phyloP scores from a whole-genome alignment of 2,797 vertebrate species.

The Bradypodion pumilum region DNA sequence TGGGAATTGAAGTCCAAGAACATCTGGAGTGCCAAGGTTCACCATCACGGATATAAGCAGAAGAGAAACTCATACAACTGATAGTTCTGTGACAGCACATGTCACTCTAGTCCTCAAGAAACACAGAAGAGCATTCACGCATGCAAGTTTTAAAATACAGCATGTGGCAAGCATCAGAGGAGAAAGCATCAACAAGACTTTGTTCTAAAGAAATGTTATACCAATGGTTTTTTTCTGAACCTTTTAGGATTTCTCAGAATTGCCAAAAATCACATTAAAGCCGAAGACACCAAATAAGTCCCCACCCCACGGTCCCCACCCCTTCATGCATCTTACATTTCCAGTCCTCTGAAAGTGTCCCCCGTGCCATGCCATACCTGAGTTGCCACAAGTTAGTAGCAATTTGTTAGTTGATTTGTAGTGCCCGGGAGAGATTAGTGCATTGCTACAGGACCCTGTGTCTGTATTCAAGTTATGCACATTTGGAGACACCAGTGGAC shows the following conservation, averaged over 20 bases:
- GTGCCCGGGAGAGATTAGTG: conserved; percentile 91
- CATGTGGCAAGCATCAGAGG: background rate
- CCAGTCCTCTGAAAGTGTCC: background rate
- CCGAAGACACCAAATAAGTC: background rate
- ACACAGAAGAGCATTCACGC: conserved; percentile 20
- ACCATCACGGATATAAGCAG: background rate
- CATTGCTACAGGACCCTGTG: conserved; percentile 81
- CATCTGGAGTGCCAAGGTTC: too few species aligned
- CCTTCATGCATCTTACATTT: background rate
- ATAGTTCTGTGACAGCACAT: background rate
- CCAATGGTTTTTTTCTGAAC: background rate
- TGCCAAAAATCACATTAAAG: background rate
- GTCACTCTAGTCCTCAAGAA: conserved; percentile 30
- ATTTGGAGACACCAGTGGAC: conserved; percentile 80
- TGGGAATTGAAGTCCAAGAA: too few species aligned
- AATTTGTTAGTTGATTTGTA: conserved; percentile 98
- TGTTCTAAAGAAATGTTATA: background rate
- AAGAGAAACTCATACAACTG: background rate
- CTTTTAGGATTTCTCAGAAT: background rate
- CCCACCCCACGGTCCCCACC: background rate
- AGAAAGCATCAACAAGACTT: background rate
- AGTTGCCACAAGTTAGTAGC: conserved; percentile 96
- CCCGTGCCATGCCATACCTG: conserved; percentile 89
- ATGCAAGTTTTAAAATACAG: conserved; percentile 25
- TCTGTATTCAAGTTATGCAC: conserved; percentile 77